A percentile compares a stretch with the other conserved stretches of the same genome.
phyloP scores from a whole-genome alignment of 2,113 vertebrate genomes.

The Pelvicachromis taeniatus region DNA sequence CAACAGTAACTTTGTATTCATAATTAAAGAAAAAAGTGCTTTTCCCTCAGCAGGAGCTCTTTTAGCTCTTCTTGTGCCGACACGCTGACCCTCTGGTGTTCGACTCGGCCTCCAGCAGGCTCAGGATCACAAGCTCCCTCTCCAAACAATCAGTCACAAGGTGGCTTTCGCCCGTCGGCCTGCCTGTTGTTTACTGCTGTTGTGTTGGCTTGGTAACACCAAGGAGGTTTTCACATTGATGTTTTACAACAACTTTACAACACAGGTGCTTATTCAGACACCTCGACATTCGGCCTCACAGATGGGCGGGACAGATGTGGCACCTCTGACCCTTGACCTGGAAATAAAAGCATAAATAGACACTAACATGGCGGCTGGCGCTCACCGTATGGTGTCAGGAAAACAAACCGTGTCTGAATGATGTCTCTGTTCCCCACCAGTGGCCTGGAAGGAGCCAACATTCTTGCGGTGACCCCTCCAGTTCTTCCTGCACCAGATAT shows the following conservation, averaged over 20 bases:
- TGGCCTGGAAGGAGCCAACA: background rate
- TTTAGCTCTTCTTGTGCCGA: background rate
- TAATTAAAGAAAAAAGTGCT: background rate
- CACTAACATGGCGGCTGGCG: background rate
- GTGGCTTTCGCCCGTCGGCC: background rate
- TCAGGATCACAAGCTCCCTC: background rate
- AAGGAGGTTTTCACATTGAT: background rate
- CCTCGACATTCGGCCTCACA: background rate
- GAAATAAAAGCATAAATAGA: background rate
- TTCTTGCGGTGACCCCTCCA: background rate
- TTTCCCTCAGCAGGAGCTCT: background rate
- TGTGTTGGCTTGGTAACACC: background rate
- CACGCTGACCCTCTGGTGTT: background rate
- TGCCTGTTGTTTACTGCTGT: background rate
- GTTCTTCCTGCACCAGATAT: background rate
- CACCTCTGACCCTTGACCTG: slow-evolving; percentile 3
- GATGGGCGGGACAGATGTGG: slow-evolving; percentile 29
- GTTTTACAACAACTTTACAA: background rate
- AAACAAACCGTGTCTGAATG: slow-evolving; percentile 21
- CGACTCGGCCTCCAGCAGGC: background rate
- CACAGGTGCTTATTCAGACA: background rate
- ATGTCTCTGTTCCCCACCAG: slow-evolving; percentile 7
- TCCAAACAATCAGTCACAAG: slow-evolving; percentile 9
- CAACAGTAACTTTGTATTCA: background rate
- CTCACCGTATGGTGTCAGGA: slow-evolving; percentile 8